A percentile compares a stretch with the other conserved stretches of the same genome.
Conservation (phyloP, 2,888 invertebrate genomes). For the Tricholauxania praeusta region DNA sequence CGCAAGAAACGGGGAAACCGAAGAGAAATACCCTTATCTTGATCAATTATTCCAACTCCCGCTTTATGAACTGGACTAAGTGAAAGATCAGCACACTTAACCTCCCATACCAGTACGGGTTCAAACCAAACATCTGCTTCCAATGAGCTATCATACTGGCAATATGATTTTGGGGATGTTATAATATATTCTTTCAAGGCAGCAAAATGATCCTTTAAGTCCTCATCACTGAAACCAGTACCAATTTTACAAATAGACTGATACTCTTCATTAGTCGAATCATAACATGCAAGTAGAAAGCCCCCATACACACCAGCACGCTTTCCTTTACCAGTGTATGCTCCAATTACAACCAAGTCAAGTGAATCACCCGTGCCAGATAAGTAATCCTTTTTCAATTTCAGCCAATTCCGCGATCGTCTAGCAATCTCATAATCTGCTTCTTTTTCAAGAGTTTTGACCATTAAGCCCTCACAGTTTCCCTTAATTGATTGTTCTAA, state of each 20-base stretch:
- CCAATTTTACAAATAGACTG: slow-evolving; percentile 91
- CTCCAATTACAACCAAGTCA: slow-evolving; percentile 96
- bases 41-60: slow-evolving; percentile 87
- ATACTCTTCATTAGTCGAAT: slow-evolving; percentile 89
- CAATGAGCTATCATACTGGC: slow-evolving; percentile 79
- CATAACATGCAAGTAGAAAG: slow-evolving; percentile 94
- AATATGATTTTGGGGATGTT: slow-evolving; percentile 81
- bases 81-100: slow-evolving; percentile 97
- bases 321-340: slow-evolving; percentile 92
- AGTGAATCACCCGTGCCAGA: slow-evolving; percentile 97
- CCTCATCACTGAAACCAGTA: slow-evolving; percentile 89
- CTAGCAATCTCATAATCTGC: slow-evolving; percentile 98
- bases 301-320: slow-evolving; percentile 95
- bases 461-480: slow-evolving; percentile 99
- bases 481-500: slow-evolving; percentile 94
- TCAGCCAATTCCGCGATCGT: slow-evolving; percentile 93
- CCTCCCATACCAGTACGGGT: slow-evolving; percentile 92
- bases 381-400: slow-evolving; percentile 97
- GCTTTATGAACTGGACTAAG: slow-evolving; percentile 95
- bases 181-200: slow-evolving; percentile 83
- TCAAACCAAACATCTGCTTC: slow-evolving; percentile 92
- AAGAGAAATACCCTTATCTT: slow-evolving; percentile 92
- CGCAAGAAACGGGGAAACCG: slow-evolving; percentile 93
- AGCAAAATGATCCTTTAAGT: slow-evolving; percentile 81
- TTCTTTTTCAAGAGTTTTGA: slow-evolving; percentile 88